phyloP scores from a whole-genome alignment of 2,888 invertebrate genomes.

The Tuberolachnus salignus region DNA sequence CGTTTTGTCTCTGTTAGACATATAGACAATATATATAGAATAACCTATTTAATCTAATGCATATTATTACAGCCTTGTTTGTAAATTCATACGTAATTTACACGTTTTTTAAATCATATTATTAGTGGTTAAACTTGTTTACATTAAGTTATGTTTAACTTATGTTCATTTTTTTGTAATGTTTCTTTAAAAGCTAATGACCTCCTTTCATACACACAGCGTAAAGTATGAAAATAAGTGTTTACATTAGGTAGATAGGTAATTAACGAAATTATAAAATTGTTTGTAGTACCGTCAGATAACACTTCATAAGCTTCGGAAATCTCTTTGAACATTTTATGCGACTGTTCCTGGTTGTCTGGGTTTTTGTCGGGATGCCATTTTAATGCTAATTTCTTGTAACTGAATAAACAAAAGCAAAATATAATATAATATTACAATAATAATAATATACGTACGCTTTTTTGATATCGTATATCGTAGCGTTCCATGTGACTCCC shows the following conservation, averaged over 20 bases:
- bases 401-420: slow-evolving; percentile 71
- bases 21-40: slow-evolving; percentile 39
- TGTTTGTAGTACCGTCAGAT: slow-evolving; percentile 78
- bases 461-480: slow-evolving; percentile 91
- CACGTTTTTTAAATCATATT: slow-evolving; percentile 14
- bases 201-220: slow-evolving; percentile 22
- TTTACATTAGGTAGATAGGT: background rate
- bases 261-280: too few relatives aligned
- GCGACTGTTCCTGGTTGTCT: slow-evolving; percentile 93
- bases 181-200: slow-evolving; percentile 37
- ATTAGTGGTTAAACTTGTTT: slow-evolving; percentile 15
- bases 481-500: slow-evolving; percentile 80
- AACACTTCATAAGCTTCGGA: slow-evolving; percentile 99
- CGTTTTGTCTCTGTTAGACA: slow-evolving; percentile 72
- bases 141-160: slow-evolving; percentile 22
- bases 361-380: slow-evolving; percentile 99
- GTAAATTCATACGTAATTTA: slow-evolving; percentile 26
- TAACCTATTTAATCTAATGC: slow-evolving; percentile 32
- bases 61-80: slow-evolving; percentile 10
- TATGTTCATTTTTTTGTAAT: slow-evolving; percentile 17
- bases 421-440: too few relatives aligned
- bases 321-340: slow-evolving; percentile 94
- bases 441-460: slow-evolving; percentile 78
- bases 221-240: slow-evolving; percentile 30
- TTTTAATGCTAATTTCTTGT: slow-evolving; percentile 94